Conservation (phyloP, 2,797 vertebrate species). For the Cossypha dichroa region DNA sequence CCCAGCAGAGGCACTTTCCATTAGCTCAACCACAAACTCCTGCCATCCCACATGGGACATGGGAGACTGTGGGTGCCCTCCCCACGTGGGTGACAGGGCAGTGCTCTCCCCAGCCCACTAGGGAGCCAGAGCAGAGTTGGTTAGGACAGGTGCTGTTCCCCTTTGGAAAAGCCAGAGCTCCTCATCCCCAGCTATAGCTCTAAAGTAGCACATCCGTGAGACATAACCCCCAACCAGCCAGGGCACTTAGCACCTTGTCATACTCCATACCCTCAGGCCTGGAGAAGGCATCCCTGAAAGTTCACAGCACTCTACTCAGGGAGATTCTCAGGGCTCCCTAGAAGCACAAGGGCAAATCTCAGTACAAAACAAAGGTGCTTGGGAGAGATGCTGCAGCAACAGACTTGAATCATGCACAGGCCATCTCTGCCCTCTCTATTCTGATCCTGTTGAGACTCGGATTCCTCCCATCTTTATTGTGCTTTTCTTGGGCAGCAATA, state of each 20-base stretch:
- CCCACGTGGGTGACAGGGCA: background rate
- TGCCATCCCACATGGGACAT: background rate
- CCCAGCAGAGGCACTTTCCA: constrained; percentile 69
- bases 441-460: background rate
- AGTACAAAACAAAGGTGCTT: background rate
- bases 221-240: background rate
- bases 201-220: background rate
- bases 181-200: background rate
- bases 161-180: background rate
- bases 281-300: background rate
- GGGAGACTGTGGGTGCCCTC: background rate
- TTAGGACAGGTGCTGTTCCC: background rate
- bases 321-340: background rate
- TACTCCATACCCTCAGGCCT: background rate
- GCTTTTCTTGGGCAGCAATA: background rate
- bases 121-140: background rate
- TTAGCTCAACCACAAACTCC: constrained; percentile 71
- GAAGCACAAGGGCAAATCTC: background rate
- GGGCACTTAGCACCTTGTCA: background rate
- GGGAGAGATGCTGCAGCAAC: background rate
- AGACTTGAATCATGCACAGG: background rate
- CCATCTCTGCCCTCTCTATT: background rate
- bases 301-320: background rate
- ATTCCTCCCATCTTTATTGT: background rate
- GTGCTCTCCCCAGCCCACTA: background rate